Base-by-base conservation (phyloP, 1,140 invertebrate genomes). In the Drosophila nebulosa region DNA sequence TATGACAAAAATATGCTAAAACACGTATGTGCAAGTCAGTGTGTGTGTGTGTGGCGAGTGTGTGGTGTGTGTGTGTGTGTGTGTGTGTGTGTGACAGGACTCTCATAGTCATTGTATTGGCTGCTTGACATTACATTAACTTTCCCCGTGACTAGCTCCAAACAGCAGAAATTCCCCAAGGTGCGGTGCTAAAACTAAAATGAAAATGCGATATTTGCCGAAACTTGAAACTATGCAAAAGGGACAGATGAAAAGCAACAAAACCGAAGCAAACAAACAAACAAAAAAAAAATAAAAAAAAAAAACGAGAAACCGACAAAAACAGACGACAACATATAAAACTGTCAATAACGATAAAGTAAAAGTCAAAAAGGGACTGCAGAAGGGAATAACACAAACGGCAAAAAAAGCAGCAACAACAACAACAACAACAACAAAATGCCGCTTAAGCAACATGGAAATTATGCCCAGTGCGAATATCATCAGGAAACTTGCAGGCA, bases 381-480 rank as follows among this genome's bases (percentile, higher is more conserved):
- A 24, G 42, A 39, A 24, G 16, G 57, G n/a, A 26, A 51, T 21
- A 39, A 14, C 21, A 64, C 51, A 35, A 36, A 27, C 14, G 35
- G 26, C 7, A 58, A 60, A 52, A 59, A 52, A 59, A 32, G n/a
- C n/a, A n/a, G n/a, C n/a, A 36, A 53, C 32, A 39, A 53, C 30
- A 4, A 52, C 62, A 63, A 24, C 61, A 74, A 57, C 64, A 70
- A 61, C 65, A 84, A 86, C 81, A 80, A 85, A 84, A 77, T 86
- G 83, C 74, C 81, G 83, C 85, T 86, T 86, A 86, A 86, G 83
- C 83, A 86, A 88, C 83, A 88, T 86, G 83, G 66, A 88, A 86
- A 86, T 86, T 88, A 88, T 88, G 78, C 83, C 83, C 83, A 89
- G 66, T 86, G 78, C 83, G 83, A 86, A 86, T 88, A 86, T 86